phyloP scores from a whole-genome alignment of 2,888 invertebrate species.

The Mallateleia sp. region DNA sequence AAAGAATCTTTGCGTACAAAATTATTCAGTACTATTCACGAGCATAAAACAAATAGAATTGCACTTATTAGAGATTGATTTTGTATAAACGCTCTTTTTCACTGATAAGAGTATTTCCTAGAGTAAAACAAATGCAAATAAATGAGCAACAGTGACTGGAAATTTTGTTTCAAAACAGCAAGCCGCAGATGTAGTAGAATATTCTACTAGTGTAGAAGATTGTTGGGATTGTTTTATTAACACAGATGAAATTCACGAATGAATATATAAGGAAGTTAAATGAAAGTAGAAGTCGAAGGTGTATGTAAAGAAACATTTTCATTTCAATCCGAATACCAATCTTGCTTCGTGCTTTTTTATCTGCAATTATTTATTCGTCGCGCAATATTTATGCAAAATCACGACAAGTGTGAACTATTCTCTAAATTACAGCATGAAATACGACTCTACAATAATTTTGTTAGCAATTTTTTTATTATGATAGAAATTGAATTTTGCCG shows the following conservation, averaged over 20 bases:
- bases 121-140: slow-evolving; percentile 22
- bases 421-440: no score
- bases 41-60: no score
- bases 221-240: slow-evolving; percentile 51
- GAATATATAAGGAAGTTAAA: slow-evolving; percentile 28
- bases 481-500: no score
- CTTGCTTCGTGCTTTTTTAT: no score
- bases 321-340: not conserved
- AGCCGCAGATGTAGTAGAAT: slow-evolving; percentile 15
- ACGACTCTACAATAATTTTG: no score
- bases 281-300: slow-evolving; percentile 17
- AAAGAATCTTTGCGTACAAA: no score
- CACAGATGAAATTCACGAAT: slow-evolving; percentile 38
- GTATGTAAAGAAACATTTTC: not conserved
- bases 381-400: no score
- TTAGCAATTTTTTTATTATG: no score
- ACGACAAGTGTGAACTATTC: no score
- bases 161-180: slow-evolving; percentile 42
- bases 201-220: slow-evolving; percentile 41
- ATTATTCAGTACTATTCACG: no score
- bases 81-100: slow-evolving; percentile 6
- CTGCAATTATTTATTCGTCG: no score
- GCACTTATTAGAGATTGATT: slow-evolving; percentile 1
- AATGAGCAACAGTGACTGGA: slow-evolving; percentile 22
- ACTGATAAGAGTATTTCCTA: slow-evolving; percentile 17